Evolutionary conservation across 1,140 invertebrate genomes (phyloP), one percentile per base, ranked within the genome.

Genomic region (Sitobion miscanthi): DNA sequence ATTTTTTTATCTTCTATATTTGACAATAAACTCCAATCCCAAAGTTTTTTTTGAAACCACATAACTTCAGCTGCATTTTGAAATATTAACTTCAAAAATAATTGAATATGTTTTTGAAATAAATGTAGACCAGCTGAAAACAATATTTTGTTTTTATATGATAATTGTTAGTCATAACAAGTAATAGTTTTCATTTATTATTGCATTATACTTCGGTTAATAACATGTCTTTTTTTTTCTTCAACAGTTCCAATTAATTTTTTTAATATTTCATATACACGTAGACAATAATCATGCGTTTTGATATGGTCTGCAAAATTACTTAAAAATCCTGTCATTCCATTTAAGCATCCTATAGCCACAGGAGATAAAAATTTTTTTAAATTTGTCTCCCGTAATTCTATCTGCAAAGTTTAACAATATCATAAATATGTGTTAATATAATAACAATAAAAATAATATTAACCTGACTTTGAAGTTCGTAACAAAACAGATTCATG

Each of bases 1-100:
- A 90, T 90, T 90, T 23, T 90, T 90, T 90, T 90, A 90, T 90
- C 49, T 57, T 90, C 88, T 90, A 54, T 35, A 90, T 90, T 89
- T 54, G 88, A 21, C 9, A 57, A 90, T 54, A 42, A 35, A 42
- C 49, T 23, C 88, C 88, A 90, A 38, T 90, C 88, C 88, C 88
- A 90, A 38, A 90, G 49, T 21, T 90, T 90, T 38, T 90, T 54
- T 54, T 90, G 88, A 38, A 90, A 90, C 88, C 49, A 90, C 42
- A 54, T 25, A 90, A 90, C 25, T 90, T 90, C 88, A 90, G 20
- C 1, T 54, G n/a, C 7, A 90, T 57, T 21, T 90, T 90, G 17
- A 90, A 90, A 90, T 54, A 90, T 9, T 57, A 90, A 23, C 7
- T 90, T 90, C 38, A 57, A 90, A 90, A 90, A 90, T 54, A 90